A percentile compares a stretch with the other conserved stretches of the same genome.
Evolutionary conservation across 2,113 vertebrate species (phyloP).

Genomic region (Turnix velox): DNA sequence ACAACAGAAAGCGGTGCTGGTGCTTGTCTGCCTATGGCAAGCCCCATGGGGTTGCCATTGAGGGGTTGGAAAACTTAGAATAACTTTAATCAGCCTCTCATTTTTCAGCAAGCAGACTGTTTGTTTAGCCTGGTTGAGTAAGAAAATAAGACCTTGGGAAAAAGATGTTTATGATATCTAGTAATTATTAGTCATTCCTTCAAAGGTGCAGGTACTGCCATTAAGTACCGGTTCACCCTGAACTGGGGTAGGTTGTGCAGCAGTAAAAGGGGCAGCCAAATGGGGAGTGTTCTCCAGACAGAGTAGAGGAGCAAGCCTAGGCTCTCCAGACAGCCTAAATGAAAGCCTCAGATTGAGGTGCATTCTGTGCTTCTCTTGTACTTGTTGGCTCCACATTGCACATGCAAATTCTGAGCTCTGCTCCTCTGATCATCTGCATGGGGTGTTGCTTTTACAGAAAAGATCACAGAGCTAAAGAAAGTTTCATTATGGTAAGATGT

Average conservation of each 20-base stretch:
- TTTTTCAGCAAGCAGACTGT: not conserved
- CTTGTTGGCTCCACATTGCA: not conserved
- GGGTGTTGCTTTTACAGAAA: not conserved
- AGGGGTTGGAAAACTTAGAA: not conserved
- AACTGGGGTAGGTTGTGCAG: not conserved
- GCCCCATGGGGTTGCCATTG: not conserved
- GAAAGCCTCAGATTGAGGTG: not conserved
- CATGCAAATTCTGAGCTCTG: not conserved
- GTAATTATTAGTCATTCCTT: not conserved
- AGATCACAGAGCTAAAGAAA: not conserved
- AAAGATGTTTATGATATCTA: not conserved
- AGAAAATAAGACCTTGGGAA: conserved; percentile 1
- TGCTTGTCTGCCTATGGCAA: not conserved
- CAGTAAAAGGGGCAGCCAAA: not conserved
- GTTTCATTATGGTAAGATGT: accelerated
- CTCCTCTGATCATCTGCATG: not conserved
- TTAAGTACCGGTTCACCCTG: not conserved
- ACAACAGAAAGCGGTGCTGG: not conserved
- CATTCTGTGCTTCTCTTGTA: not conserved
- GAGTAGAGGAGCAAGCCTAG: not conserved
- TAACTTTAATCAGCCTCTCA: not conserved
- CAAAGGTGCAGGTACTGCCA: not conserved
- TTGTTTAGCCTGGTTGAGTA: not conserved
- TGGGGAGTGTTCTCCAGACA: not conserved
- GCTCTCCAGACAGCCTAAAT: not conserved